Conservation (phyloP, 2,888 invertebrate species). For the Scrobipalpa costella region DNA sequence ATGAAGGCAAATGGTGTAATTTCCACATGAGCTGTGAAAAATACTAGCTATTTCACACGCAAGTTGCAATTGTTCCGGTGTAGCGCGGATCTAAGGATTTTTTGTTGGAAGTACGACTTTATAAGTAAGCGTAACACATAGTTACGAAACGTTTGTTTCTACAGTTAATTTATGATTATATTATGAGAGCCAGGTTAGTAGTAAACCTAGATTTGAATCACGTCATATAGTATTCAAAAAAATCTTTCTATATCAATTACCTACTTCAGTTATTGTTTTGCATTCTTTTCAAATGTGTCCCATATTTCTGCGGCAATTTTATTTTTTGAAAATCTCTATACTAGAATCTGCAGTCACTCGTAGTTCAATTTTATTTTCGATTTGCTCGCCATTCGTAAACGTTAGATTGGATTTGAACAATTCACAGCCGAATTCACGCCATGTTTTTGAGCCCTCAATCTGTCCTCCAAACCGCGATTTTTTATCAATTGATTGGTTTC, state of each 20-base stretch:
- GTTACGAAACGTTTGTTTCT: neutral
- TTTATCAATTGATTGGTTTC: constrained; percentile 53
- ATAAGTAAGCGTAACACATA: neutral
- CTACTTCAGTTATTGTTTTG: too few relatives aligned
- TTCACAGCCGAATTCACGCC: constrained; percentile 49
- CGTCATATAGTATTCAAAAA: too few relatives aligned
- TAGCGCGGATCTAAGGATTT: constrained; percentile 33
- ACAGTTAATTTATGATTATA: too few relatives aligned
- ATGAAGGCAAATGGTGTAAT: constrained; percentile 49
- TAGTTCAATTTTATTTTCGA: constrained; percentile 15
- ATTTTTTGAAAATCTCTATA: neutral
- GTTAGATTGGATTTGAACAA: constrained; percentile 55
- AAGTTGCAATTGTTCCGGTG: constrained; percentile 42
- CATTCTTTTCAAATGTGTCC: too few relatives aligned
- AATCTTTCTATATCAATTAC: too few relatives aligned
- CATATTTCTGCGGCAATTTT: too few relatives aligned
- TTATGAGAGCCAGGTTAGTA: too few relatives aligned
- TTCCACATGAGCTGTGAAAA: constrained; percentile 55
- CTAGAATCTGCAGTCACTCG: constrained; percentile 8
- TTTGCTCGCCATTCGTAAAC: constrained; percentile 30
- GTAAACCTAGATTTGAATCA: too few relatives aligned
- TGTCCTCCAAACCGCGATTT: constrained; percentile 42
- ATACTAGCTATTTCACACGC: constrained; percentile 51
- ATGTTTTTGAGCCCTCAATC: constrained; percentile 41
- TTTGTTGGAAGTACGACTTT: neutral